Conservation (phyloP, 37 sponge, comb jelly and placozoan species). For the Tethya wilhelma region DNA sequence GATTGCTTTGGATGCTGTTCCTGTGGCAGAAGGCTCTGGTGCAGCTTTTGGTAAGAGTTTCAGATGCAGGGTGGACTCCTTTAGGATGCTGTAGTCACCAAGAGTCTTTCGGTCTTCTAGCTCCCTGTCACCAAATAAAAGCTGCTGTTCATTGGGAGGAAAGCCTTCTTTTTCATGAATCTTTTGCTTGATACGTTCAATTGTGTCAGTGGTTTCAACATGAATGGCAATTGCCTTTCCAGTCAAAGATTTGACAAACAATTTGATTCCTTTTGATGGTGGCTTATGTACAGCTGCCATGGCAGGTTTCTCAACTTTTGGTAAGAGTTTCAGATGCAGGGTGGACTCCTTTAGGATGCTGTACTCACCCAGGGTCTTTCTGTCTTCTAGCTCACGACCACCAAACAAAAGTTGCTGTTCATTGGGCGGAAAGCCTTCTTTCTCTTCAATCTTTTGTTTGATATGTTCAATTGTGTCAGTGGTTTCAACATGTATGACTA, state of each 20-base stretch:
- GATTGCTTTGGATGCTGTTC: too few species aligned
- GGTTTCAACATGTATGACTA: conserved; percentile 89
- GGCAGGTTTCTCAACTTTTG: too few species aligned
- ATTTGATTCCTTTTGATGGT: conserved; percentile 76
- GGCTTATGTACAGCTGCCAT: too few species aligned
- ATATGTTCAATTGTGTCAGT: conserved; percentile 68
- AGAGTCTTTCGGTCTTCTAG: too few species aligned
- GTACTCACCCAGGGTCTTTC: conserved; percentile 89
- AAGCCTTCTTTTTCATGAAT: conserved; percentile 94
- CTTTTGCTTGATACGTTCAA: conserved; percentile 90
- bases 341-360: conserved; percentile 91
- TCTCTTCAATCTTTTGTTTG: conserved; percentile 91
- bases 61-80: too few species aligned
- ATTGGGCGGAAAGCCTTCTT: conserved; percentile 95
- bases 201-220: conserved; percentile 85
- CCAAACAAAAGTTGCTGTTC: conserved; percentile 81
- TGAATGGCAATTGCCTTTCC: conserved; percentile 92
- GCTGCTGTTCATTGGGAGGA: conserved; percentile 90
- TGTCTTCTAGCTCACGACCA: conserved; percentile 76
- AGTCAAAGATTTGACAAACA: conserved; percentile 91
- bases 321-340: conserved; percentile 43
- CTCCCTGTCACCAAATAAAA: conserved; percentile 67
- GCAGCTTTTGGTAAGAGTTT: too few species aligned
- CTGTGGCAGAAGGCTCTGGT: too few species aligned
- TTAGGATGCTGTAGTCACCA: too few species aligned